Conservation (phyloP, 2,113 vertebrate genomes). For the Pseudorhombus dupliciocellatus region DNA sequence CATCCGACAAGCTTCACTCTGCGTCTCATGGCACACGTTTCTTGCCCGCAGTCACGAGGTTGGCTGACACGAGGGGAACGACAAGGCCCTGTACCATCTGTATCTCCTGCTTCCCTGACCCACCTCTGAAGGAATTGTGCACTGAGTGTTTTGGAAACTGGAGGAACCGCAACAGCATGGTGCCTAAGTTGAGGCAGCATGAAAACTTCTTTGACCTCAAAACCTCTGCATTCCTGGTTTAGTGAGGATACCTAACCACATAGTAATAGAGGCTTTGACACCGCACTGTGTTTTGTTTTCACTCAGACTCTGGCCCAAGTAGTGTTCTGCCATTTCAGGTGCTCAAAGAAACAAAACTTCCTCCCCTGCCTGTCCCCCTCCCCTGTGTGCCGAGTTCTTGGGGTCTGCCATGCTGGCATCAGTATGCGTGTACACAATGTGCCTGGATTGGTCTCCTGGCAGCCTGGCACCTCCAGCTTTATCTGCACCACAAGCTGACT, state of each 20-base stretch:
- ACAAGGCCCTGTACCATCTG: conserved; percentile 13
- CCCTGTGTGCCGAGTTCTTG: conserved; percentile 26
- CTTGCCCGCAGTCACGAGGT: not conserved
- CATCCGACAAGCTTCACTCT: conserved; percentile 13
- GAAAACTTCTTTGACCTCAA: conserved; percentile 67
- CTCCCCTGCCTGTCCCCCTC: not conserved
- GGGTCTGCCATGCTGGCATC: conserved; percentile 65
- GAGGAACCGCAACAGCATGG: conserved; percentile 64
- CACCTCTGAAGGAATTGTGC: conserved; percentile 43
- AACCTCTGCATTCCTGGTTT: conserved; percentile 69
- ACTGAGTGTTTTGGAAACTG: conserved; percentile 66
- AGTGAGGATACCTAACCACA: conserved; percentile 60
- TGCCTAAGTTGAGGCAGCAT: conserved; percentile 60
- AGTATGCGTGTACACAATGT: conserved; percentile 57
- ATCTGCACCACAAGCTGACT: conserved; percentile 45
- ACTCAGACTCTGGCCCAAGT: not conserved
- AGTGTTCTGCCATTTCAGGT: conserved; percentile 58
- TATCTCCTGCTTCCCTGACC: conserved; percentile 18
- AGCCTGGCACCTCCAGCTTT: conserved; percentile 58
- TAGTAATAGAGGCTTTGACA: conserved; percentile 39
- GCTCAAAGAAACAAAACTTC: conserved; percentile 46
- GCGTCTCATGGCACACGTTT: not conserved
- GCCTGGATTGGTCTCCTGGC: conserved; percentile 61
- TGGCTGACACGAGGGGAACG: not conserved
- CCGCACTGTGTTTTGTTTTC: conserved; percentile 36